Percentiles rank a stretch among this genome's conserved stretches.
Conservation (phyloP, 2,888 invertebrate species). For the Pachliopta kotzebuea region DNA sequence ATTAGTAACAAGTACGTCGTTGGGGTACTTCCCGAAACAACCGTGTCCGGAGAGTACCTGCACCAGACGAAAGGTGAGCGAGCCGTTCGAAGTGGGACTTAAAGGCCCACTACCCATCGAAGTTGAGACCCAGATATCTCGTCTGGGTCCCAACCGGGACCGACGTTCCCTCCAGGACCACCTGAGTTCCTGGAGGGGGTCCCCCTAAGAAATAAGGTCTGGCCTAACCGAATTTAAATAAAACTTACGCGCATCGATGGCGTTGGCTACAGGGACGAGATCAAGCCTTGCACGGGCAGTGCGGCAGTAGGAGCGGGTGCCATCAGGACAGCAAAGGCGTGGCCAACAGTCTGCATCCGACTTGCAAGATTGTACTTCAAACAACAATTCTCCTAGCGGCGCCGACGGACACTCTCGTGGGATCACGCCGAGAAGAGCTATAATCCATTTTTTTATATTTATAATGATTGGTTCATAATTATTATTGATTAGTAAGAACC, state of each 20-base stretch:
- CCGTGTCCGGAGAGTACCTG: too few species aligned
- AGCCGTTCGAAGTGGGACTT: too few species aligned
- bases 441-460: conserved; percentile 28
- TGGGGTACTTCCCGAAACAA: too few species aligned
- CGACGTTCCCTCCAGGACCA: too few species aligned
- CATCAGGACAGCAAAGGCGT: conserved; percentile 88
- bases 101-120: too few species aligned
- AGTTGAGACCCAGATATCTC: too few species aligned
- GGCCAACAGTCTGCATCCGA: conserved; percentile 87
- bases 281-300: conserved; percentile 85
- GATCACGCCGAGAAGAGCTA: conserved; percentile 85
- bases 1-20: too few species aligned
- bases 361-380: conserved; percentile 85
- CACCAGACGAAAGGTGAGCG: too few species aligned
- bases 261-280: conserved; percentile 82
- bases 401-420: conserved; percentile 85
- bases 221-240: not conserved
- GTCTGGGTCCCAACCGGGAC: too few species aligned
- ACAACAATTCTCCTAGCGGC: conserved; percentile 85
- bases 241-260: conserved; percentile 82
- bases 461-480: not conserved
- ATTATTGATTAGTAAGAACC: too few species aligned
- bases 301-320: conserved; percentile 84
- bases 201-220: too few species aligned
- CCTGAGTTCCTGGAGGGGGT: too few species aligned